A percentile compares a stretch with the other conserved stretches of the same genome.
These are phyloP conservation scores for Anisognathus igniventris DNA, from an alignment of 2,797 vertebrate species.

Conservation along the genomic window DNA sequence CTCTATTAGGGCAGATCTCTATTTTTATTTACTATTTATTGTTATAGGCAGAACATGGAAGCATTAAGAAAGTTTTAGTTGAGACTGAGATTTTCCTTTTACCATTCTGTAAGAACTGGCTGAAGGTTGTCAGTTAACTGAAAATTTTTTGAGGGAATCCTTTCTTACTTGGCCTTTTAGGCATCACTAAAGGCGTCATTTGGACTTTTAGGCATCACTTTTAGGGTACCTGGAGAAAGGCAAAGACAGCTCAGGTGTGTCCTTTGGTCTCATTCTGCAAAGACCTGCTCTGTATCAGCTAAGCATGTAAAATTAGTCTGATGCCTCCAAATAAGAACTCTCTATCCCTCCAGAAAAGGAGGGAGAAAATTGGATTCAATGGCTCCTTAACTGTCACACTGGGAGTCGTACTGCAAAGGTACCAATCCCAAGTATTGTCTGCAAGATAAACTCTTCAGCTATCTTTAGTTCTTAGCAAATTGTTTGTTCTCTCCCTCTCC, in stretches of 20 bases:
- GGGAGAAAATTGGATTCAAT: not conserved
- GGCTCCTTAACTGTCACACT: not conserved
- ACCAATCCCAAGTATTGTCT: not conserved
- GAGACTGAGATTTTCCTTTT: not conserved
- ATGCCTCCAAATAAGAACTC: not conserved
- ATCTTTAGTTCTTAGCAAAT: not conserved
- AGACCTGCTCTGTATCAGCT: not conserved
- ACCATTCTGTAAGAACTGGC: not conserved
- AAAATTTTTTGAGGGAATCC: not conserved
- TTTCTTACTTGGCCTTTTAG: not conserved
- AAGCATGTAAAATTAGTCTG: not conserved
- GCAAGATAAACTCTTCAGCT: not conserved
- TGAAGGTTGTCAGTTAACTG: not conserved
- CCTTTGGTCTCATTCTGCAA: not conserved
- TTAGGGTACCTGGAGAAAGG: not conserved
- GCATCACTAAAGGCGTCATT: not conserved
- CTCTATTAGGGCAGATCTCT: not conserved
- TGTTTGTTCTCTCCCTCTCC: not conserved
- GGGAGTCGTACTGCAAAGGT: not conserved
- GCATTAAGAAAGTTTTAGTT: not conserved
- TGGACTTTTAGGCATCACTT: not conserved
- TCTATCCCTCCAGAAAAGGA: not conserved
- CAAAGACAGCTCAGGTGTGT: not conserved
- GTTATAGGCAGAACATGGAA: not conserved
- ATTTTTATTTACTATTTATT: not conserved